Evolutionary conservation across 2,888 invertebrate genomes (phyloP), one percentile per base, ranked within the genome.

Genomic region (Pyrochroa serraticornis): DNA sequence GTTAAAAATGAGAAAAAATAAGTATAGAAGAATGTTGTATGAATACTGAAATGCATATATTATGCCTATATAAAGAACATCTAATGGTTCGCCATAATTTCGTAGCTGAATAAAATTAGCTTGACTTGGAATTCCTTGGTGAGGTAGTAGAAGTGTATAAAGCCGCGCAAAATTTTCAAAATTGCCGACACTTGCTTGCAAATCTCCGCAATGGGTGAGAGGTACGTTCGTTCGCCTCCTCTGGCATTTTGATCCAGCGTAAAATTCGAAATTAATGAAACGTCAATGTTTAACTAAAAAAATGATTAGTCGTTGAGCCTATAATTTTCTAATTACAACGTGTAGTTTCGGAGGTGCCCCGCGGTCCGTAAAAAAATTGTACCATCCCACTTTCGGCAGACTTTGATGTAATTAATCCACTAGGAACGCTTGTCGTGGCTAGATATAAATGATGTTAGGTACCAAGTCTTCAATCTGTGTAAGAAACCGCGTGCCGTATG

Each of bases 291-390:
- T 56, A 36, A 46, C 39, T 37, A 36, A 59, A 59, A 59, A 59
- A 59, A 59, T 43, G 54, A 59, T 59, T 59, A 59, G 51, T 36
- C 48, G 36, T 12, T 22, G 41, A 47, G 36, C 22, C 54, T 59
- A 51, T 59, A 59, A 59, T 59, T 59, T 59, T 59, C 59, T 59
- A 59, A 59, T 59, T 59, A 59, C 55, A 55, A 50, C 59, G 50
- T 54, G 50, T 49, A 38, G 54, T 55, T 53, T 55, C 31, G 9
- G 32, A 38, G 22, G 38, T 45, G 8, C 14, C 33, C 34, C 45
- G 10, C 33, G 34, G 45, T 32, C 34, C n/a, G 5, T 45, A 45
- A 8, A 10, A 39, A 10, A 45, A 45, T 33, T 22, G 46, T 51
- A 46, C 51, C 59, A 47, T 55, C 59, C 59, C 55, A 59, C 59